Evolutionary conservation across 2,797 vertebrate species (phyloP).

Genomic region (Brotula barbata): DNA sequence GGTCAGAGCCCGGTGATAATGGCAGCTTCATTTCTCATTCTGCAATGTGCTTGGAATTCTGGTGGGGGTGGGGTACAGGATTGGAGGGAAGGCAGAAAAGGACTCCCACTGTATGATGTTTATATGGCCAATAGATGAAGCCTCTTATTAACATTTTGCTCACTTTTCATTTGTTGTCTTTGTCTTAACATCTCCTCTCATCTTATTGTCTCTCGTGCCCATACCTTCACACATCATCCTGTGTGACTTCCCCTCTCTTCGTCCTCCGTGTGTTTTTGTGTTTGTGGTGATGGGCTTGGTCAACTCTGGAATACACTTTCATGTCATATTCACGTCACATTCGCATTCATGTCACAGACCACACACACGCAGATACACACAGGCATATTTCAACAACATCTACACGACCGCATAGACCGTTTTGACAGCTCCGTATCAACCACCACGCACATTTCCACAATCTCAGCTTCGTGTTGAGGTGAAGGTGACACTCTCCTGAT

Average conservation of each 20-base stretch:
- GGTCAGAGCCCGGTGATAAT: conserved; percentile 64
- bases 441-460: no score
- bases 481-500: no score
- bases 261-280: conserved; percentile 24
- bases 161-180: conserved; percentile 33
- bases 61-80: conserved; percentile 21
- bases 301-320: conserved; percentile 35
- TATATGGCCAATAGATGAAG: no score
- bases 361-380: conserved; percentile 21
- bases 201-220: conserved; percentile 8
- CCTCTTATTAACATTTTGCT: conserved; percentile 46
- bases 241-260: conserved; percentile 1
- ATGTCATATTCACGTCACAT: conserved; percentile 47
- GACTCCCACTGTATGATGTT: conserved; percentile 57
- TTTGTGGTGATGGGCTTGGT: conserved; percentile 13
- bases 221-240: conserved; percentile 4
- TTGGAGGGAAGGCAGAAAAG: conserved; percentile 14
- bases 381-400: conserved; percentile 9
- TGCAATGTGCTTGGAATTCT: conserved; percentile 21
- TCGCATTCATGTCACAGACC: conserved; percentile 37
- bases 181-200: conserved; percentile 36
- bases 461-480: no score
- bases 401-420: no score
- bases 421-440: no score
- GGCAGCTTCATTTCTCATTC: conserved; percentile 70